Evolutionary conservation across 2,888 invertebrate species (phyloP).

Genomic region (Pheosia tremula): DNA sequence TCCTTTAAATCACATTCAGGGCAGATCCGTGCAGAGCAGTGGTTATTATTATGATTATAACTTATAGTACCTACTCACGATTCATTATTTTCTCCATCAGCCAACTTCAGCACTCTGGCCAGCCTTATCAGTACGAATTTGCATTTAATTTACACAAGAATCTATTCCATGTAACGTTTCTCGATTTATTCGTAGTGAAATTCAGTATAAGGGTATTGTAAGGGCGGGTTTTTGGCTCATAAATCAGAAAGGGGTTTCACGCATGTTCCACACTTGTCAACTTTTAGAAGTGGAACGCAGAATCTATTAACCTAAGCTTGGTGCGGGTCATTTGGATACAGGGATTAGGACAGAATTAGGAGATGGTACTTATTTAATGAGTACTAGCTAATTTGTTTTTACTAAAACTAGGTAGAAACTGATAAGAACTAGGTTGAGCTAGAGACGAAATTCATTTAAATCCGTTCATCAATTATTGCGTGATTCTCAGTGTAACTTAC

Average conservation of each 20-base stretch:
- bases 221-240: neutral
- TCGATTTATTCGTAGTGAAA: neutral
- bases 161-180: neutral
- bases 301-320: conserved; percentile 2
- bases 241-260: conserved; percentile 5
- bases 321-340: neutral
- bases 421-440: too few relatives aligned
- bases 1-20: too few relatives aligned
- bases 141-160: neutral
- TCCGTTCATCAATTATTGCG: too few relatives aligned
- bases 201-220: conserved; percentile 1
- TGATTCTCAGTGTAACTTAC: too few relatives aligned
- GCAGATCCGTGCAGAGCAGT: too few relatives aligned
- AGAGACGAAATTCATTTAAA: too few relatives aligned
- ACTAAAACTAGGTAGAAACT: too few relatives aligned
- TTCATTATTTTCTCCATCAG: too few relatives aligned
- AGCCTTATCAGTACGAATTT: neutral
- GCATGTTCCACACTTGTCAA: conserved; percentile 1
- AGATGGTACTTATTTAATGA: neutral
- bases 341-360: neutral
- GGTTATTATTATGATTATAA: too few relatives aligned
- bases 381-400: too few relatives aligned
- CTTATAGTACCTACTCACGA: too few relatives aligned
- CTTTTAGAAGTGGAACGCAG: conserved; percentile 3
- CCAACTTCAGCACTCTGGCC: neutral